Percentiles rank a stretch among this genome's conserved stretches.
These are phyloP conservation scores for Scotopteryx bipunctaria DNA, from an alignment of 2,888 invertebrate genomes.

Conservation along the genomic window DNA sequence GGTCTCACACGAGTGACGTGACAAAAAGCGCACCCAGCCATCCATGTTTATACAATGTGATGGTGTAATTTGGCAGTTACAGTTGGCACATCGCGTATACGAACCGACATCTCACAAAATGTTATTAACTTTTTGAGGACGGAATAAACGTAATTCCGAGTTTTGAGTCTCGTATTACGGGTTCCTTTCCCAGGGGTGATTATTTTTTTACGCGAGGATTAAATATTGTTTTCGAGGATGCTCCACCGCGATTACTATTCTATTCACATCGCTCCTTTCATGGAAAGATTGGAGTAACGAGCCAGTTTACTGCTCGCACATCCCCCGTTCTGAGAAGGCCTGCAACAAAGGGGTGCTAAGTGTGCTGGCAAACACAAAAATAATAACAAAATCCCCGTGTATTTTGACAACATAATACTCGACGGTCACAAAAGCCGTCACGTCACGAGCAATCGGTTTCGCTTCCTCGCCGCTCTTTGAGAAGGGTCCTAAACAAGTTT, in stretches of 20 bases:
- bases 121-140: slow-evolving; percentile 72
- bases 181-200: slow-evolving; percentile 43
- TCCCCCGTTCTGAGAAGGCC: slow-evolving; percentile 73
- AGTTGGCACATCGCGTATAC: slow-evolving; percentile 59
- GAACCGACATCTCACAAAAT: slow-evolving; percentile 68
- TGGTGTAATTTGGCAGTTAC: slow-evolving; percentile 75
- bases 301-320: slow-evolving; percentile 66
- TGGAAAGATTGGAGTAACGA: slow-evolving; percentile 69
- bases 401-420: slow-evolving; percentile 83
- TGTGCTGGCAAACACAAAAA: slow-evolving; percentile 82
- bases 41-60: slow-evolving; percentile 75
- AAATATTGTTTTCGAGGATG: slow-evolving; percentile 57
- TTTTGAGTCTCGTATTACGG: slow-evolving; percentile 45
- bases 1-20: slow-evolving; percentile 66
- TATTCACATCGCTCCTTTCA: slow-evolving; percentile 71
- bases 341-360: slow-evolving; percentile 79
- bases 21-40: slow-evolving; percentile 73
- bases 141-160: slow-evolving; percentile 51
- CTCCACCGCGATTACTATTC: slow-evolving; percentile 67
- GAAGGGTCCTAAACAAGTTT: slow-evolving; percentile 77
- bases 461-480: slow-evolving; percentile 76
- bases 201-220: slow-evolving; percentile 46
- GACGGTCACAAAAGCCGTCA: slow-evolving; percentile 78
- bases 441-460: slow-evolving; percentile 81
- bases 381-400: slow-evolving; percentile 82